Conservation (phyloP, 1,140 invertebrate species). For the Drosophila punjabiensis region DNA sequence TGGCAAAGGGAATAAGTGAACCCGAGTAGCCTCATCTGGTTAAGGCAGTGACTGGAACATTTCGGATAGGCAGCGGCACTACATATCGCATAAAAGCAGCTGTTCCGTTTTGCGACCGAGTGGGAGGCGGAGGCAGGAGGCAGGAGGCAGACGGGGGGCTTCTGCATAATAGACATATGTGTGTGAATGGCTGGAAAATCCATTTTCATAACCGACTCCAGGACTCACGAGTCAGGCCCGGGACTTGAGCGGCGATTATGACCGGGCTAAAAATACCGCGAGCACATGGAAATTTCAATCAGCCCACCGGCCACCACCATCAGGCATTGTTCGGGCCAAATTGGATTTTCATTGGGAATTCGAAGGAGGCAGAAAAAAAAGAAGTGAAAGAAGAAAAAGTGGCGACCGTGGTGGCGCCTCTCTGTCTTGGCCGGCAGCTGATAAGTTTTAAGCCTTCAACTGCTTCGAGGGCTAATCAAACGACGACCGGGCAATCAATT, state of each 20-base stretch:
- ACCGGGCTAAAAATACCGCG: slow-evolving; percentile 74
- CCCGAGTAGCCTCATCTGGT: slow-evolving; percentile 17
- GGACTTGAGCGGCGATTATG: slow-evolving; percentile 57
- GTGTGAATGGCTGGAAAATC: slow-evolving; percentile 55
- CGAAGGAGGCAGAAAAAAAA: slow-evolving; percentile 22
- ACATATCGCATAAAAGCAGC: slow-evolving; percentile 65
- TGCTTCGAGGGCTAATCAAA: slow-evolving; percentile 72
- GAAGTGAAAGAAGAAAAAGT: not conserved
- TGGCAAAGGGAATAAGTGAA: slow-evolving; percentile 6
- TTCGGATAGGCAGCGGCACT: slow-evolving; percentile 54
- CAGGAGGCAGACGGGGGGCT: slow-evolving; percentile 37
- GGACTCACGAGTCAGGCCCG: slow-evolving; percentile 16
- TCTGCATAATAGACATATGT: slow-evolving; percentile 77
- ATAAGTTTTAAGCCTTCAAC: slow-evolving; percentile 75
- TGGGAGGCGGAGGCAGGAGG: not conserved
- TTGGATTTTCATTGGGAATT: slow-evolving; percentile 63
- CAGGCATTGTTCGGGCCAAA: slow-evolving; percentile 64
- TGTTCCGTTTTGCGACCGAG: slow-evolving; percentile 56
- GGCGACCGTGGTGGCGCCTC: not conserved
- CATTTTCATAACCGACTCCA: slow-evolving; percentile 75
- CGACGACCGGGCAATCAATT: slow-evolving; percentile 68
- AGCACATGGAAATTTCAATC: slow-evolving; percentile 68
- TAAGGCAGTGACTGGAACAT: slow-evolving; percentile 66
- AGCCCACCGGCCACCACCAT: slow-evolving; percentile 26
- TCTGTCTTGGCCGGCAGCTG: slow-evolving; percentile 31